phyloP scores from a whole-genome alignment of 2,113 vertebrate species.

The Muscicapa adusta region DNA sequence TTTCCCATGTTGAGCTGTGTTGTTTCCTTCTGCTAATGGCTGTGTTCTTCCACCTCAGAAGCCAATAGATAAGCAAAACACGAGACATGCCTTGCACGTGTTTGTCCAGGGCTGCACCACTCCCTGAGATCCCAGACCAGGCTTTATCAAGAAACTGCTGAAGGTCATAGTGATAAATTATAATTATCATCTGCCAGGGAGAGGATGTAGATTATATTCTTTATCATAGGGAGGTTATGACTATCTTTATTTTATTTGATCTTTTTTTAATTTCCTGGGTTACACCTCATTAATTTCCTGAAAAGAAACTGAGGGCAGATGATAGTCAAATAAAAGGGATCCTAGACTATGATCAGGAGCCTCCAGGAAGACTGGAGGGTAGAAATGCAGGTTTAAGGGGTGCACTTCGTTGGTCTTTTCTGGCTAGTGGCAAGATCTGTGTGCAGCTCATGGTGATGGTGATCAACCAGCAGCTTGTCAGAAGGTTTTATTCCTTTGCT shows the following conservation, averaged over 20 bases:
- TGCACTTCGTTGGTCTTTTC: neutral
- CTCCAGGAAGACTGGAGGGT: neutral
- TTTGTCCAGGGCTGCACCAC: neutral
- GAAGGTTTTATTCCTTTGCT: neutral
- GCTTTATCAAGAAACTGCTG: neutral
- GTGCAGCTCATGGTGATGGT: neutral
- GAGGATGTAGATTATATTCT: neutral
- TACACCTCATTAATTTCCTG: neutral
- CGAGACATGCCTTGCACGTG: accelerated
- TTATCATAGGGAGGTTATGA: neutral
- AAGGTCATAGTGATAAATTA: neutral
- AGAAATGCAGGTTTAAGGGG: neutral
- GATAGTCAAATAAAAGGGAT: neutral
- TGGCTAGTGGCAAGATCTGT: neutral
- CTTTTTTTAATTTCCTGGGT: neutral
- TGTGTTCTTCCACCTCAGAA: neutral
- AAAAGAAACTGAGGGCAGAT: neutral
- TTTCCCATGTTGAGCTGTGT: neutral
- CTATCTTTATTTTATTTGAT: neutral
- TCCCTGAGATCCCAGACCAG: neutral
- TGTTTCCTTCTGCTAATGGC: neutral
- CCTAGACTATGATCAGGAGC: neutral
- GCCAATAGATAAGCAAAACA: neutral
- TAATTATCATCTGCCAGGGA: neutral
- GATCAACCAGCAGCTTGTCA: neutral